These are phyloP conservation scores for Morone saxatilis DNA, from an alignment of 2,113 vertebrate species.

Conservation along the genomic window DNA sequence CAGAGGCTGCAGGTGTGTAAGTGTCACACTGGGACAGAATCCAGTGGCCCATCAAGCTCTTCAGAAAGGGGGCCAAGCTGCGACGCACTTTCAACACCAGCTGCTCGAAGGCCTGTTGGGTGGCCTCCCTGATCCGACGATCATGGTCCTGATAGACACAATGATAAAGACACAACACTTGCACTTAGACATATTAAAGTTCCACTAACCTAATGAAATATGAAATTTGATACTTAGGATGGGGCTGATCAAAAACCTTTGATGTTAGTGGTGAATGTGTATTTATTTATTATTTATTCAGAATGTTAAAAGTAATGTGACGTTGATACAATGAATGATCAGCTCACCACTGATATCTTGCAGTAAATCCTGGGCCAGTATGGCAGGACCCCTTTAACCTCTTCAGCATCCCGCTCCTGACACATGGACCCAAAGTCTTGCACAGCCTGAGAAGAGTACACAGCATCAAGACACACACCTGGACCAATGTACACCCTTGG, in stretches of 20 bases:
- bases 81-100: conserved; percentile 96
- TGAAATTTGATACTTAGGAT: not conserved
- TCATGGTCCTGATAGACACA: conserved; percentile 89
- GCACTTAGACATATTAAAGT: not conserved
- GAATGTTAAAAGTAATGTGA: not conserved
- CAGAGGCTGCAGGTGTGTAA: conserved; percentile 92
- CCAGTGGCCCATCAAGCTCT: conserved; percentile 98
- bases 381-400: conserved; percentile 96
- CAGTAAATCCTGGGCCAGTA: conserved; percentile 99
- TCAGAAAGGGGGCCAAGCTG: conserved; percentile 95
- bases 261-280: not conserved
- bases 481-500: not conserved
- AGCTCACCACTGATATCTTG: conserved; percentile 93
- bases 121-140: conserved; percentile 95
- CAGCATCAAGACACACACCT: not conserved
- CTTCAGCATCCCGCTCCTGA: conserved; percentile 91
- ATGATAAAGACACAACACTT: not conserved
- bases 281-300: not conserved
- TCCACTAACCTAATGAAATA: not conserved
- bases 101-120: conserved; percentile 95
- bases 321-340: not conserved
- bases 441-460: conserved; percentile 87
- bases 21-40: conserved; percentile 97
- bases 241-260: not conserved
- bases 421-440: conserved; percentile 98